These are phyloP conservation scores for Watsonalla cultraria DNA, from an alignment of 2,888 invertebrate species.

Conservation along the genomic window DNA sequence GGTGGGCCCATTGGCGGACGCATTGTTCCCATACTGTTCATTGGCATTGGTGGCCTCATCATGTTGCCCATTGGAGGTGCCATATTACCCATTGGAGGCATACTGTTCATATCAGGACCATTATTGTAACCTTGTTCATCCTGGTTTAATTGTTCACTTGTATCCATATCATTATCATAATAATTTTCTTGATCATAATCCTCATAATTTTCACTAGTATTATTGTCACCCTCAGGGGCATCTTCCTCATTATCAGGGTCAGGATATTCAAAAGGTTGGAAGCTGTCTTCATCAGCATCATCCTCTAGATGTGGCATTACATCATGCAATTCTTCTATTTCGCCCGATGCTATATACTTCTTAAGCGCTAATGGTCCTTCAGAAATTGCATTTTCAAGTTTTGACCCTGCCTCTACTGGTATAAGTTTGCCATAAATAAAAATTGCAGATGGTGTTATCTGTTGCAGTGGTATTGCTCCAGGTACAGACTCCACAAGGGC, in stretches of 20 bases:
- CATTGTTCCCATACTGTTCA: conserved; percentile 31
- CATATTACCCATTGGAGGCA: conserved; percentile 36
- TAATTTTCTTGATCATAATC: conserved; percentile 55
- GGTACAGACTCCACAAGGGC: conserved; percentile 86
- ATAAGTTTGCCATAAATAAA: conserved; percentile 91
- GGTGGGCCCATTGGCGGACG: conserved; percentile 32
- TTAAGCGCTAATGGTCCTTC: conserved; percentile 88
- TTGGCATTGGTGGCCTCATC: conserved; percentile 18
- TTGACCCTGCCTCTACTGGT: conserved; percentile 87
- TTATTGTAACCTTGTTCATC: conserved; percentile 55
- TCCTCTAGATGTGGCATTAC: conserved; percentile 85
- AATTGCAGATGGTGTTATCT: conserved; percentile 88
- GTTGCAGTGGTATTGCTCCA: conserved; percentile 86
- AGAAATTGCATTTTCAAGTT: conserved; percentile 85
- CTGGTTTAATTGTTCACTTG: conserved; percentile 58
- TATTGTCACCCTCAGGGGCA: conserved; percentile 30
- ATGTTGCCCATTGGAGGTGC: conserved; percentile 34
- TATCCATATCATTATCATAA: conserved; percentile 64
- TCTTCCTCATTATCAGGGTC: conserved; percentile 46
- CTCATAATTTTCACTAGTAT: conserved; percentile 39
- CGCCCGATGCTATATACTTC: conserved; percentile 87
- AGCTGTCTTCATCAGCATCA: conserved; percentile 74
- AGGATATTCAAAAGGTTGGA: conserved; percentile 68
- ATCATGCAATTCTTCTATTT: conserved; percentile 88
- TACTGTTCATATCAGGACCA: conserved; percentile 41